Percentiles rank a stretch among this genome's conserved stretches.
phyloP scores from a whole-genome alignment of 1,140 invertebrate species.

The Centruroides sculpturatus region DNA sequence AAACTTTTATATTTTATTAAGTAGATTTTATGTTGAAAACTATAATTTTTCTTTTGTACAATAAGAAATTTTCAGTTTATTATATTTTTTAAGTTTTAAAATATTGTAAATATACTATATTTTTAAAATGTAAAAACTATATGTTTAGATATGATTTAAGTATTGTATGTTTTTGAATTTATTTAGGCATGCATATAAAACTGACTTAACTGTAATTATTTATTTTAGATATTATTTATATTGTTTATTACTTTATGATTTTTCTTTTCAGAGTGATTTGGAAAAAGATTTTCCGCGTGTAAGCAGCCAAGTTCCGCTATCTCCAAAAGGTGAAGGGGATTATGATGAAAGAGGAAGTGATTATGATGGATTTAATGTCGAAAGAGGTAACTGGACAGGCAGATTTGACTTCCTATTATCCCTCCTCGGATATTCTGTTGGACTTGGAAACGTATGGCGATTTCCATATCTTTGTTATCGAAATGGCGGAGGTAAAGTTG shows the following conservation, averaged over 20 bases:
- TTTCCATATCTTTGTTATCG: slow-evolving; percentile 59
- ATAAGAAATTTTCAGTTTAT: no score
- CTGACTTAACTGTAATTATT: no score
- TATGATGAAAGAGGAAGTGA: slow-evolving; percentile 12
- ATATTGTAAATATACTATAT: no score
- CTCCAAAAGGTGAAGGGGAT: slow-evolving; percentile 12
- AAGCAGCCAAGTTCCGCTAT: slow-evolving; percentile 21
- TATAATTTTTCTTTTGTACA: no score
- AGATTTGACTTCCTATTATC: slow-evolving; percentile 39
- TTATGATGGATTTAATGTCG: slow-evolving; percentile 31
- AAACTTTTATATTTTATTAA: no score
- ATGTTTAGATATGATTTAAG: no score
- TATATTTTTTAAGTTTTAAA: no score
- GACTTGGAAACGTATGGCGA: slow-evolving; percentile 59
- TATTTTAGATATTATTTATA: no score
- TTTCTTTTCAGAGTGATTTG: slow-evolving; percentile 10
- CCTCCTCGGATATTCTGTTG: slow-evolving; percentile 52
- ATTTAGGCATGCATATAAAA: no score
- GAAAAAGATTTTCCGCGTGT: slow-evolving; percentile 18
- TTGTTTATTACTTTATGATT: neutral
- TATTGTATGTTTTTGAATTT: no score
- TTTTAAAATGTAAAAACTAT: no score
- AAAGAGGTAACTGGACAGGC: slow-evolving; percentile 43
- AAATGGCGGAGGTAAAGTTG: slow-evolving; percentile 48
- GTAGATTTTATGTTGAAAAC: no score